Evolutionary conservation across 1,140 invertebrate genomes (phyloP), one percentile per base, ranked within the genome.

Genomic region (Cotesia vestalis): DNA sequence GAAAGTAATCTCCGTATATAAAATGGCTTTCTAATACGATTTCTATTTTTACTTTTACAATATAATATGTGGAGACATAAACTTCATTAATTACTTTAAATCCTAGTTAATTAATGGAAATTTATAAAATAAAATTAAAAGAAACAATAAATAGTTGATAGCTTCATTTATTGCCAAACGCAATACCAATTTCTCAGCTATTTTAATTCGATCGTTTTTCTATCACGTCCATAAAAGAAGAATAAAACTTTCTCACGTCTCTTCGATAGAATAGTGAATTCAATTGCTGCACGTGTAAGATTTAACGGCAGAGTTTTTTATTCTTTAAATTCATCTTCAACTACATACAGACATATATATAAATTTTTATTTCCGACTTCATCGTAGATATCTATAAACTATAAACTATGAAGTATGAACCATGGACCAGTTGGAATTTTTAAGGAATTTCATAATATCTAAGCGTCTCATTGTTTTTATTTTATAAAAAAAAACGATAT

Each of bases 301-400:
- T 66, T 66, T 66, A 52, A 51, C 64, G 64, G 14, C 5, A 27
- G 3, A 40, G 46, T 66, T 66, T 68, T 68, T 36, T 52, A 35
- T 52, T 12, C 8, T 55, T 35, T 68, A 36, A 34, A 68, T 68
- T 36, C n/a, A 57, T 68, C 51, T 67, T 64, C 46, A 57, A 46
- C 51, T 40, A 14, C 51, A 38, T 34, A 53, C 20, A 35, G 6
- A 3, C 8, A 6, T 59, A 17, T 27, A 17, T 27, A 4, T 20
- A 17, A 8, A 20, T 20, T 27, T 59, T 59, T 59, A 20, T 20
- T 11, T 9, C 9, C 8, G 17, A 59, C 17, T 59, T 27, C 27
- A 27, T 27, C 27, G 27, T 27, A 2, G 27, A 27, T 27, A 27
- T 27, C 27, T 27, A 27, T 27, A 27, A 27, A 27, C 27, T 2